A percentile compares a stretch with the other conserved stretches of the same genome.
Evolutionary conservation across 2,888 invertebrate species (phyloP).

Genomic region (Drosophila neutralis): DNA sequence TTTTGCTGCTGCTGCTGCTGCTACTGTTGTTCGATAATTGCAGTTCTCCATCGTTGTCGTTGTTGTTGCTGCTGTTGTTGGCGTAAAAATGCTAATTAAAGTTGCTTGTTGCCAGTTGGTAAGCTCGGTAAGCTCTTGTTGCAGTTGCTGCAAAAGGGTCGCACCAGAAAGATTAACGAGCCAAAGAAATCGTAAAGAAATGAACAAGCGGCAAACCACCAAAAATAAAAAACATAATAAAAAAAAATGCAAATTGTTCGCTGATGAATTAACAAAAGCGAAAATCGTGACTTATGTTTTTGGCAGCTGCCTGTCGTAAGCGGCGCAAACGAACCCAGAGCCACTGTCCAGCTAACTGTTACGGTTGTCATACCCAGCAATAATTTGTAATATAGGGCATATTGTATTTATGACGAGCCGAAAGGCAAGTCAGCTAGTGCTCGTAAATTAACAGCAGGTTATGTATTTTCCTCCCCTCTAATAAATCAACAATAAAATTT

Average conservation of each 20-base stretch:
- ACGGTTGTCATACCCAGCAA: constrained; percentile 36
- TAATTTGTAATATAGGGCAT: constrained; percentile 22
- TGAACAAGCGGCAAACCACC: constrained; percentile 51
- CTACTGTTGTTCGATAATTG: constrained; percentile 61
- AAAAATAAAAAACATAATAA: constrained; percentile 21
- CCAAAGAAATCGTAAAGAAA: constrained; percentile 76
- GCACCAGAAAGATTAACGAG: constrained; percentile 75
- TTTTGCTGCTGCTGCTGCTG: constrained; percentile 23
- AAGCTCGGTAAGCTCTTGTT: constrained; percentile 26
- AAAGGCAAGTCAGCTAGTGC: neutral
- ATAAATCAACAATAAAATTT: neutral
- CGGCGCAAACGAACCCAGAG: constrained; percentile 42
- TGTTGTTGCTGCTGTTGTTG: constrained; percentile 44
- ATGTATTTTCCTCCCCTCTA: neutral
- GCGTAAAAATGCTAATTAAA: constrained; percentile 80
- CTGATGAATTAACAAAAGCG: constrained; percentile 82
- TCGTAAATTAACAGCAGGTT: neutral
- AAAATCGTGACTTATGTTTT: constrained; percentile 82
- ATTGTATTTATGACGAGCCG: neutral
- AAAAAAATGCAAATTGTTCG: constrained; percentile 80
- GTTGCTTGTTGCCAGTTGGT: constrained; percentile 64
- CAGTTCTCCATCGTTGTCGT: constrained; percentile 38
- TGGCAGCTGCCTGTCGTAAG: constrained; percentile 75
- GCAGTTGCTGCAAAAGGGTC: constrained; percentile 55
- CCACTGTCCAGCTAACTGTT: constrained; percentile 60